Conservation (phyloP, 2,888 invertebrate genomes). For the Myopa testacea region DNA sequence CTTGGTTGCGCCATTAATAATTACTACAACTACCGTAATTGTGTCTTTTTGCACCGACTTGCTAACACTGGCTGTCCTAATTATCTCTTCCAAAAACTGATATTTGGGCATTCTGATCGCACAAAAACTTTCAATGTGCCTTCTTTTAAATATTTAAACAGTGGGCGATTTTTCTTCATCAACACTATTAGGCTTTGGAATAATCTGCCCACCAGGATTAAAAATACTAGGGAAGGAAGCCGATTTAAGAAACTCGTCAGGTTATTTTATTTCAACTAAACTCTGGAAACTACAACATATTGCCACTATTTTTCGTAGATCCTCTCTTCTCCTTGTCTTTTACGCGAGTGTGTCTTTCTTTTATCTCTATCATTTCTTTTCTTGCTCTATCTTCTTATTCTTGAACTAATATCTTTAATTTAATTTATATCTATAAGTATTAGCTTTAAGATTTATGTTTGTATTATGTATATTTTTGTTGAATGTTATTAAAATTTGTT, state of each 20-base stretch:
- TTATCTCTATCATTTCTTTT: no score
- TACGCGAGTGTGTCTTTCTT: no score
- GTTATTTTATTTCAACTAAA: neutral
- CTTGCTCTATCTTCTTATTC: no score
- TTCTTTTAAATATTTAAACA: neutral
- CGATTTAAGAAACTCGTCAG: neutral
- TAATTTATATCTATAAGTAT: neutral
- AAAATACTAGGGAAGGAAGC: neutral
- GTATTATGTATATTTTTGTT: neutral
- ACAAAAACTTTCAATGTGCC: neutral
- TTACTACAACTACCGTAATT: no score
- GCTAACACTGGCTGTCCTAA: neutral
- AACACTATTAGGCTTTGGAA: no score
- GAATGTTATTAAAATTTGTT: neutral
- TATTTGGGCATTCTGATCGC: neutral
- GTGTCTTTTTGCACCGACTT: no score
- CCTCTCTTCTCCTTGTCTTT: no score
- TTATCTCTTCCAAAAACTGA: neutral
- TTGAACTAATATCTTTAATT: neutral
- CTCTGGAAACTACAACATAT: neutral
- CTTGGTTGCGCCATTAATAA: no score
- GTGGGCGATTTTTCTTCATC: no score
- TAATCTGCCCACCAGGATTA: neutral
- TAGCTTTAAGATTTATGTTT: neutral
- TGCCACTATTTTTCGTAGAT: neutral